Evolutionary conservation across 2,797 vertebrate species (phyloP), one percentile per base, ranked within the genome.

Genomic region (Danio choprae): DNA sequence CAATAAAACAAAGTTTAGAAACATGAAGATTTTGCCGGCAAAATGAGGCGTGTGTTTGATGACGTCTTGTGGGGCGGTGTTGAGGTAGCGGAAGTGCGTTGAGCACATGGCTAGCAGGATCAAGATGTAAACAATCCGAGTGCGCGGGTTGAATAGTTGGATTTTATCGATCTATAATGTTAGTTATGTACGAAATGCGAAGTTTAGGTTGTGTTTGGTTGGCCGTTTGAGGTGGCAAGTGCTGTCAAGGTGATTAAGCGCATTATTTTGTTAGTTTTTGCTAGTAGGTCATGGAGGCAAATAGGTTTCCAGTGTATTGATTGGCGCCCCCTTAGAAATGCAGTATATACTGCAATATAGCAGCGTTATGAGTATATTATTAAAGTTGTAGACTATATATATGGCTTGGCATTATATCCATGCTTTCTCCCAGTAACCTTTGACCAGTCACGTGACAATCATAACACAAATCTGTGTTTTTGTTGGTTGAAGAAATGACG

Each of bases 71-170:
- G 89, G 80, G 82, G 74, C 88, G 91, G 85, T 0, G 62, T 71
- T 53, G 84, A 7, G 6, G 7, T 65, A 59, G 43, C 46, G 92
- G 92, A 94, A 93, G 87, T 75, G 60, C 43, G 15, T 74, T 0
- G 11, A 84, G 74, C 84, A 92, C 94, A 89, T 94, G 92, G 93
- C 89, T 90, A 87, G 79, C 40, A 12, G 82, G 71, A 69, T 85
- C 85, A 87, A 89, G 90, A 92, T 91, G 93, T 94, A 95, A 95
- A 95, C 94, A 95, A 94, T 92, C 86, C 79, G 22, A 62, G 4
- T 43, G 29, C 71, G 36, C 38, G 53, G 7, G 2, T n/a, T n/a
- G 86, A 86, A 79, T 36, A 79, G 4, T 1, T 6, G 3, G 0
- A n/a, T 60, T 68, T 40, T 29, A 16, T 63, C 3, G 3, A 8